phyloP scores from a whole-genome alignment of 2,113 vertebrate species.

The Ondatra zibethicus region DNA sequence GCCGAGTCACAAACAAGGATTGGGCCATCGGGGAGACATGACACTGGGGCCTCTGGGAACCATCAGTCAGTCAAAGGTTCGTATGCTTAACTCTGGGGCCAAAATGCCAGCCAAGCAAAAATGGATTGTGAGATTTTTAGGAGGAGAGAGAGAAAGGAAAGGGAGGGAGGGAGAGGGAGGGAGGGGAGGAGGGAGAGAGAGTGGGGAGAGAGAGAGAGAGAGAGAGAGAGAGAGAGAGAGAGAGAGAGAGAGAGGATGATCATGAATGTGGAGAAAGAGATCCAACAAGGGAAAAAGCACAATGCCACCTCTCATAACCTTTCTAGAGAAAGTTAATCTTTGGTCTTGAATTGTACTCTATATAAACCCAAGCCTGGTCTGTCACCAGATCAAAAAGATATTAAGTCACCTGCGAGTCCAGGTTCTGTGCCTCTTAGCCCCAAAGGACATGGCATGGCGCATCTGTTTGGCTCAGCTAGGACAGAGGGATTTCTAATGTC shows the following conservation, averaged over 20 bases:
- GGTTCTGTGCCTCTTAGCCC: rapidly evolving
- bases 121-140: no score
- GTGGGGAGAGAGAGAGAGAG: neutral
- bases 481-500: neutral
- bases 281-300: rapidly evolving
- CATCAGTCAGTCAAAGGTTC: neutral
- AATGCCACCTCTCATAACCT: rapidly evolving
- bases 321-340: neutral
- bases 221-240: neutral
- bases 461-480: rapidly evolving
- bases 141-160: neutral
- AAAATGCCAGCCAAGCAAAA: neutral
- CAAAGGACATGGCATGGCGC: neutral
- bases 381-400: no score
- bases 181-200: no score
- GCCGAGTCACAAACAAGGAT: neutral
- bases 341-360: neutral
- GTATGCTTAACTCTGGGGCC: neutral
- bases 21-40: rapidly evolving
- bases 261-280: neutral
- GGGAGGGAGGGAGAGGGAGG: neutral
- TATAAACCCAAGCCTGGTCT: neutral
- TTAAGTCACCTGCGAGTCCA: neutral
- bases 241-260: neutral
- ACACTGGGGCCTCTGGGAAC: rapidly evolving